Evolutionary conservation across 2,888 invertebrate genomes (phyloP), one percentile per base, ranked within the genome.

Genomic region (Pyrrhia umbra): DNA sequence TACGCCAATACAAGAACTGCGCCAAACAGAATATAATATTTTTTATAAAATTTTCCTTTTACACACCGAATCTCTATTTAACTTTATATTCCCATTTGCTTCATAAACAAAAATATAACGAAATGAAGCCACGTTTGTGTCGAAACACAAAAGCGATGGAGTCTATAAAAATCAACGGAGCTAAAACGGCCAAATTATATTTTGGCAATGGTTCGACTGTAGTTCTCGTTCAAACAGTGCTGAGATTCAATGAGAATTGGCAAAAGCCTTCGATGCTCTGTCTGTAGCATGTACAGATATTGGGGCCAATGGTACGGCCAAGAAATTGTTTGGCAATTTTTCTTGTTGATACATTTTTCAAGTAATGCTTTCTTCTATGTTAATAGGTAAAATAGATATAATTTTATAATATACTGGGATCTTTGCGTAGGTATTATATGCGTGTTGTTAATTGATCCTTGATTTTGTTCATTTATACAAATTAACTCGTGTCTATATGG

Each of bases 81-180:
- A 64, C 42, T 72, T 75, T 69, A 72, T 72, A 57, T 55, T 18
- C 50, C 64, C 54, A 47, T 64, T 75, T 58, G 46, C 50, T 55
- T 58, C 71, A 81, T 81, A 76, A 80, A 81, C 63, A 69, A 71
- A 68, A 66, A 59, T 56, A 60, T 73, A 77, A 75, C 71, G 57
- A 61, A 77, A 62, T 75, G 39, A 73, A 60, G 61, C 63, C 69
- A 59, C 77, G 72, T 79, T 79, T 66, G 55, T 43, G 67, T 69
- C 58, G 39, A 40, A 58, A 75, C 68, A 73, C 77, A 81, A 81
- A 75, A 76, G 70, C 76, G 60, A 78, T 72, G 55, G 64, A 50
- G 55, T 37, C 69, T 63, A 83, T 83, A 83, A 83, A 83, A 80
- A 77, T 80, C 83, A 83, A 77, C 82, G 77, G 25, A 77, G 79